Evolutionary conservation across 2,113 vertebrate genomes (phyloP), one percentile per base, ranked within the genome.

Genomic region (Clarias batrachus): DNA sequence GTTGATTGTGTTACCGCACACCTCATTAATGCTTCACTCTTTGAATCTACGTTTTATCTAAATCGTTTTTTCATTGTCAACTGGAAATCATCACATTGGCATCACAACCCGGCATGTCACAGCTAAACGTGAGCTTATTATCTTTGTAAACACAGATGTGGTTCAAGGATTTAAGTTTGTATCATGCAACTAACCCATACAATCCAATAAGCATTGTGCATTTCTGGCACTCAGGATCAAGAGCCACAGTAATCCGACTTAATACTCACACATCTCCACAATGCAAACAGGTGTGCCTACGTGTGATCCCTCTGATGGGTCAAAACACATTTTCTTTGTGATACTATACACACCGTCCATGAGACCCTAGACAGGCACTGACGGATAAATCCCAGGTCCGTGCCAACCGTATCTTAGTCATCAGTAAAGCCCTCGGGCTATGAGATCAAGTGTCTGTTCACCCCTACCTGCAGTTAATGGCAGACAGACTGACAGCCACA

Each of bases 341-440:
- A 88, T 65, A 60, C 71, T 23, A 70, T 85, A 13, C 16, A 73
- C 79, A 74, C 37, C 23, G 84, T 89, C 73, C 11, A 89, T 87
- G 87, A 87, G 83, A 73, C 87, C n/a, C 87, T 60, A 91, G 92
- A 94, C 92, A 93, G 92, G 90, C 93, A 91, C 93, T 90, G 63
- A 89, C 33, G 52, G 79, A 87, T 89, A 85, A 70, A 86, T 90
- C 33, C 78, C 27, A 4, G 66, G 81, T 88, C 60, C 60, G 48
- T 85, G 87, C 79, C 79, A 89, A 85, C 84, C 62, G 41, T 83
- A 54, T 84, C 83, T 89, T 87, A 90, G 85, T 92, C 91, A 92
- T 93, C 82, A 91, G 85, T 85, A 71, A 41, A 76, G 54, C 65
- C 3, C 86, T 78, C 86, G 79, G 83, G 74, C 77, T 90, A 90